Evolutionary conservation across 2,888 invertebrate species (phyloP).

Genomic region (Plusia festucae): DNA sequence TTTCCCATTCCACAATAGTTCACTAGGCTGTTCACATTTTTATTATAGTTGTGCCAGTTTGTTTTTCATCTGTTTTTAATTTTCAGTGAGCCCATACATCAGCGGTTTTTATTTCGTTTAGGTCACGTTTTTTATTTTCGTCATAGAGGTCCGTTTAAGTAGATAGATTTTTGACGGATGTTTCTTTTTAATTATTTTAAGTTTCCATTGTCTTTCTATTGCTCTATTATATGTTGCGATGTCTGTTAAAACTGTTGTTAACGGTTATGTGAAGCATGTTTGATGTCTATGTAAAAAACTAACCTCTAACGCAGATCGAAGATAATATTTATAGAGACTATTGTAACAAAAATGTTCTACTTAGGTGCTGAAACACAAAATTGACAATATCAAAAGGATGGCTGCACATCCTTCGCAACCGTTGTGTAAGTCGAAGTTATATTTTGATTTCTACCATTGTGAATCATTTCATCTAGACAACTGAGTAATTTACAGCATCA

Average conservation of each 20-base stretch:
- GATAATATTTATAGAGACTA: constrained; percentile 28
- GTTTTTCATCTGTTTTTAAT: constrained; percentile 61
- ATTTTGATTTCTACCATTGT: not conserved
- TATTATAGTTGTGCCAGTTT: constrained; percentile 49
- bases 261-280: constrained; percentile 69
- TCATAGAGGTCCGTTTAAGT: constrained; percentile 53
- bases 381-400: constrained; percentile 98
- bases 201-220: constrained; percentile 63
- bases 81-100: constrained; percentile 54
- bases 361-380: constrained; percentile 97
- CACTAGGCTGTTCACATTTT: constrained; percentile 56
- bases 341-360: constrained; percentile 64
- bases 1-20: constrained; percentile 58
- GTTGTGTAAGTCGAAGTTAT: constrained; percentile 93
- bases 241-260: constrained; percentile 62
- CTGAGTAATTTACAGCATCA: too few relatives aligned
- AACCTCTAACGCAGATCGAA: constrained; percentile 40
- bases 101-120: constrained; percentile 62
- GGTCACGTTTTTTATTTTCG: constrained; percentile 51
- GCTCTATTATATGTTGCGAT: constrained; percentile 67
- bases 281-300: constrained; percentile 61
- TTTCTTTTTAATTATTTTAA: constrained; percentile 58
- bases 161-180: constrained; percentile 59
- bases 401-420: constrained; percentile 98
- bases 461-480: too few relatives aligned